Conservation (phyloP, 2,888 invertebrate genomes). For the Microplitis deprimator region DNA sequence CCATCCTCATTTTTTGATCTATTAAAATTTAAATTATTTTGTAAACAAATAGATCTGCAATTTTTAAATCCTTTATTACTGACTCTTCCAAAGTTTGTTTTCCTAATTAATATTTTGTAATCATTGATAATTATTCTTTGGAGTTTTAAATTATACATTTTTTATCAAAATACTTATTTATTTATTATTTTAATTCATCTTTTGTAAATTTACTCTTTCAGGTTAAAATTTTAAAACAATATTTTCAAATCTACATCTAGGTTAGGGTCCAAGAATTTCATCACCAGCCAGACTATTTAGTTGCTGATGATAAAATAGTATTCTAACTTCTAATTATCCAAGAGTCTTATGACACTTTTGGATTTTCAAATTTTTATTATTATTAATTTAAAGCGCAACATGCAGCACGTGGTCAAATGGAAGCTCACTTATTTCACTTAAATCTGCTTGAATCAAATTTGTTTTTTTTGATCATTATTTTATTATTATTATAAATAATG, state of each 20-base stretch:
- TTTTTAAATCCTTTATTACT: not conserved
- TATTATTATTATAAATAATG: slow-evolving; percentile 70
- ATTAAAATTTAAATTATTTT: not conserved
- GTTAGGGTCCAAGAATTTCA: too few species aligned
- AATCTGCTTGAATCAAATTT: not conserved
- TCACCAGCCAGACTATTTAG: too few species aligned
- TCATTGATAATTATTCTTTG: not conserved
- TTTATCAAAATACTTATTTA: not conserved
- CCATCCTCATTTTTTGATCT: not conserved
- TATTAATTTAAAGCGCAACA: too few species aligned
- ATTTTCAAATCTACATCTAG: too few species aligned
- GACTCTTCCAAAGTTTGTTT: not conserved
- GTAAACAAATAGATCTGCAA: not conserved
- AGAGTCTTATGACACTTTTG: too few species aligned
- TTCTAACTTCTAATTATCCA: too few species aligned
- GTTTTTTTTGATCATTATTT: not conserved
- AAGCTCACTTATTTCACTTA: too few species aligned
- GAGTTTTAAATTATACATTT: not conserved
- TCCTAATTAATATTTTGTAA: not conserved
- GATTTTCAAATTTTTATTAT: too few species aligned
- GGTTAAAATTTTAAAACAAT: not conserved
- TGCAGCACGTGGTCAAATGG: too few species aligned
- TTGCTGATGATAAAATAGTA: too few species aligned
- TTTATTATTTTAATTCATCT: not conserved
- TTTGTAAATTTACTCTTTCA: not conserved